Conservation (phyloP, 2,888 invertebrate species). For the Amaurobius ferox region DNA sequence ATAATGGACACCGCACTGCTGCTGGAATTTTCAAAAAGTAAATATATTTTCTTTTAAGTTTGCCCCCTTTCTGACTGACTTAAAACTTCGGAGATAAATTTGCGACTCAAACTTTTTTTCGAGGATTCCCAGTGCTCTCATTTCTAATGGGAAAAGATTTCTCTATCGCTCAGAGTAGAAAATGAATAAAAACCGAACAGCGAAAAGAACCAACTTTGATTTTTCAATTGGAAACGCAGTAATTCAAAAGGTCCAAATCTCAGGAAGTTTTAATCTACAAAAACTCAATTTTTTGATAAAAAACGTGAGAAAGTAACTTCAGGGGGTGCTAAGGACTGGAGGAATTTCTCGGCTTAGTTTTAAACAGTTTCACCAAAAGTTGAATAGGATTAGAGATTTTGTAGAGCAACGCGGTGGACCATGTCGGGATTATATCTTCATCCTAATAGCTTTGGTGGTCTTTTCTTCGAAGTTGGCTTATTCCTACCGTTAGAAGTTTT, state of each 20-base stretch:
- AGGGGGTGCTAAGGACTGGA: not conserved
- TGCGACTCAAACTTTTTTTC: no score
- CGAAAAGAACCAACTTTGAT: not conserved
- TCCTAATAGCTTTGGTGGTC: constrained; percentile 2
- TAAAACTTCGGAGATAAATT: no score
- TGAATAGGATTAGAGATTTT: constrained; percentile 68
- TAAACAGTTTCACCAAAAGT: not conserved
- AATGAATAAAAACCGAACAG: not conserved
- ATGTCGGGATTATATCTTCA: not conserved
- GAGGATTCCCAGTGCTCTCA: no score
- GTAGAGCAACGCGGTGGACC: constrained; percentile 52
- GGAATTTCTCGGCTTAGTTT: not conserved
- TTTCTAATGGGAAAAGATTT: not conserved
- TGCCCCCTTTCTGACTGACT: no score
- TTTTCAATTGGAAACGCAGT: not conserved
- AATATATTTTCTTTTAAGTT: no score
- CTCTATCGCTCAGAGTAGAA: not conserved
- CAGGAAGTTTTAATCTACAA: constrained; percentile 7
- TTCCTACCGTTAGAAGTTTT: not conserved
- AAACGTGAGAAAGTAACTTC: not conserved
- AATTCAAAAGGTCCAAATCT: not conserved
- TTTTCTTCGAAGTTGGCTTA: not conserved
- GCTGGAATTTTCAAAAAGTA: no score
- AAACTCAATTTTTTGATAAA: not conserved
- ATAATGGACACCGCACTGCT: no score